Base-by-base conservation (phyloP, 2,888 invertebrate genomes). In the Chymomyza caudatula region DNA sequence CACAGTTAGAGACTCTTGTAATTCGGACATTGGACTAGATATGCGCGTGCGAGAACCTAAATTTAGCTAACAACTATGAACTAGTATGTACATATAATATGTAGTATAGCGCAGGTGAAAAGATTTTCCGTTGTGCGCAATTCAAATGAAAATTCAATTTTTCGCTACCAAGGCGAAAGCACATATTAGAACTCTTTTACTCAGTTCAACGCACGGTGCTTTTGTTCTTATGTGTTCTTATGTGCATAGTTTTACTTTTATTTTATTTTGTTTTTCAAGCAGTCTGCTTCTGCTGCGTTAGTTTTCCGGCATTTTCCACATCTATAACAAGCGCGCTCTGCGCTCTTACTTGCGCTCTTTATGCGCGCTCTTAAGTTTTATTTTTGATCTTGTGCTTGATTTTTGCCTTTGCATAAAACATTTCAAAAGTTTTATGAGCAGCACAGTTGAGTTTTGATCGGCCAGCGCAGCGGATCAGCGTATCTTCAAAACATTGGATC, bases 11-110 rank as follows among this genome's bases (percentile, higher is more conserved):
- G 55, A 66, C 60, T 62, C 64, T 85, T 86, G 65, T 72, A 66
- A 65, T 73, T 81, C 85, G 86, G 80, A 80, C 80, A 80, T 80
- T 80, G 80, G 86, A 86, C 80, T 83, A 84, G 71, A 86, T 11
- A 37, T 80, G 84, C 84, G 86, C 86, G 80, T 83, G 80, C 80
- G 80, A 80, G 77, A 80, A 86, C 86, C 80, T 80, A 86, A 75
- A 71, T 86, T 73, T 80, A 80, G 80, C 61, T 44, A 61, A 59
- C 63, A 69, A 60, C 60, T 52, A 20, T 13, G 3, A n/a, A n/a
- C n/a, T n/a, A n/a, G n/a, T 20, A 13, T 20, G 29, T 37, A 3
- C 11, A 2, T 8, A 11, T 37, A 11, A 11, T 37, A 37, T 11
- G 11, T 37, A 37, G 11, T 22, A 51, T 20, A 19, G 51, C 54